Evolutionary conservation across 2,797 vertebrate species (phyloP).

Genomic region (Hoplostethus atlanticus): DNA sequence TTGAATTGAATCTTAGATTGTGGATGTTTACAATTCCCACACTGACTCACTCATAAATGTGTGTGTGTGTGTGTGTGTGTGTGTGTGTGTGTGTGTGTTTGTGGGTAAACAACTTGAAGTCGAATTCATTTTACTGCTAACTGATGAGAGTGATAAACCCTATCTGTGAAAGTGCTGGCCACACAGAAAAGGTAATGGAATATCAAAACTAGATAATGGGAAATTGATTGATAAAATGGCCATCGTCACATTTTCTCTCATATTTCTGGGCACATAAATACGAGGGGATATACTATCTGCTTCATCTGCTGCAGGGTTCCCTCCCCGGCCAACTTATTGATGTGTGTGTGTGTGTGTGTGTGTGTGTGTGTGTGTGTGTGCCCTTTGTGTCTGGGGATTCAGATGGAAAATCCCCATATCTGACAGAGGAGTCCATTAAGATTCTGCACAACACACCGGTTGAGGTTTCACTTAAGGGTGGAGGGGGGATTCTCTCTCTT

Average conservation of each 20-base stretch:
- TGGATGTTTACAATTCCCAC: slow-evolving; percentile 15
- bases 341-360: slow-evolving; percentile 1
- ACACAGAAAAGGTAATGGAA: slow-evolving; percentile 20
- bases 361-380: slow-evolving; percentile 6
- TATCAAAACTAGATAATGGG: slow-evolving; percentile 39
- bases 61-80: neutral
- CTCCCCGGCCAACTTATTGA: slow-evolving; percentile 32
- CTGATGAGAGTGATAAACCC: slow-evolving; percentile 23
- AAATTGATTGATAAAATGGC: slow-evolving; percentile 57
- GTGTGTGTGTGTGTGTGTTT: slow-evolving; percentile 1
- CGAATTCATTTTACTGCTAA: slow-evolving; percentile 3
- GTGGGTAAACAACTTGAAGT: slow-evolving; percentile 9
- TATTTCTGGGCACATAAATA: slow-evolving; percentile 22
- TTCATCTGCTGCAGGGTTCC: slow-evolving; percentile 31
- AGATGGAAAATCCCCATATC: slow-evolving; percentile 81
- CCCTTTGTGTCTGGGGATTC: slow-evolving; percentile 53
- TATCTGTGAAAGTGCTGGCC: slow-evolving; percentile 8
- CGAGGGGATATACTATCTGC: slow-evolving; percentile 9
- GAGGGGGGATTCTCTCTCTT: slow-evolving; percentile 61
- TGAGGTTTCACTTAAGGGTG: slow-evolving; percentile 66
- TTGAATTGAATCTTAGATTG: slow-evolving; percentile 26
- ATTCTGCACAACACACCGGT: slow-evolving; percentile 75
- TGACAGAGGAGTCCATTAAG: slow-evolving; percentile 78
- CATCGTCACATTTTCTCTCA: neutral
- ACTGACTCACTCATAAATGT: neutral